Base-by-base conservation (phyloP, 53 echinoderm and acorn worm species). In the Glandiceps talaboti region DNA sequence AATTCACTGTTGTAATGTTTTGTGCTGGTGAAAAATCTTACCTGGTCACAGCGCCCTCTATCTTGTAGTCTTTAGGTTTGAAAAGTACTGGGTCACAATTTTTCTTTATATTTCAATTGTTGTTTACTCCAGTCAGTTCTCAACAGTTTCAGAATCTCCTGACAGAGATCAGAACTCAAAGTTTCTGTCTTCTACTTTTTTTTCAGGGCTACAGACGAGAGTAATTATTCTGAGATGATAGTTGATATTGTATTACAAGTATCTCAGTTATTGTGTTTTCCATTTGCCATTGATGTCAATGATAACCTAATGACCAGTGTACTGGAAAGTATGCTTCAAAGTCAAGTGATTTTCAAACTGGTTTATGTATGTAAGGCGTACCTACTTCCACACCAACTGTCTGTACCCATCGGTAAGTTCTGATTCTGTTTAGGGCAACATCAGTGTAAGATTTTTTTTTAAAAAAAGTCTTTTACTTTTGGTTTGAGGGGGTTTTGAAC, bases 211-310 rank as follows among this genome's bases (percentile, higher is more conserved):
- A 79, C 76, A 64, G 85, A 79, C 14, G 89, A 85, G 80, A 78
- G 78, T 32, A 85, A 85, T 76, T 30, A 76, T 76, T 75, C 31
- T 0, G 91, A 91, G 31, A 85, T 99, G 76, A 86, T 89, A 31
- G 33, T 86, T 0, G 91, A 93, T 82, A 80, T 99, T 32, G 45
- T 99, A 31, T 81, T 91, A 0, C 87, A 88, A 25, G 91, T 93
- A 14, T 91, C 91, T 14, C 99, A 93, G 83, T 84, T 94, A 0
- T 84, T 94, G 31, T 99, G 99, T 31, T 99, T 99, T 75, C 99
- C 99, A 1, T 99, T 93, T 82, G 99, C 99, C 28, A 76, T 99
- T 77, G 97, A 99, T 79, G 88, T 89, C 10, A 93, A 93, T 28
- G 85, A 90, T 73, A 84, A 85, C 77, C 79, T 99, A 76, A 30